Evolutionary conservation across 30 jellyfish, hydroid and myxozoan genomes (phyloP), one percentile per base, ranked within the genome.

Genomic region (Sanderia malayensis): DNA sequence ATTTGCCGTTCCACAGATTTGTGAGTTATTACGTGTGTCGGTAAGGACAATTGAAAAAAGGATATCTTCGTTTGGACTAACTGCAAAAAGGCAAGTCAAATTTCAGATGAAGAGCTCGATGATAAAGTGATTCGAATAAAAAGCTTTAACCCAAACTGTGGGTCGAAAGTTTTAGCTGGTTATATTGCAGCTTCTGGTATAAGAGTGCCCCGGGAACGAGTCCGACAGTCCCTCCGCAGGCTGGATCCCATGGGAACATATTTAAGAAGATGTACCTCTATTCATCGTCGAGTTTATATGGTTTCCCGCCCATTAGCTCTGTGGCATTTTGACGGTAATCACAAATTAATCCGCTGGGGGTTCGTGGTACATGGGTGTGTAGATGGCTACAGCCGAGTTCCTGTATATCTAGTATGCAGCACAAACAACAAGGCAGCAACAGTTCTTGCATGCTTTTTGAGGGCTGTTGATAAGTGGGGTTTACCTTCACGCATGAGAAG

Each of bases 311-410:
- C 67, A n/a, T 55, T 55, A 19, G 67, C 31, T 55, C 67, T 55
- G 31, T 55, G 67, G 67, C 31, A 55, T 55, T 55, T 4, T 55
- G 67, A 55, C 18, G 18, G 67, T 7, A 55, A n/a, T 19, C 27
- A 55, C 67, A 55, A 55, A 24, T 3, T 55, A 19, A 18, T 55
- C 7, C 67, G 67, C 18, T 55, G 67, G 67, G 67, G 67, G 67
- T 55, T 55, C 18, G 18, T 55, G 7, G 67, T 55, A 8, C 67
- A 24, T 55, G 31, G 31, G 7, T 55, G 67, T 24, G 67, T 55
- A 10, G 67, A 55, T 55, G 67, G 67, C 67, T 55, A 55, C 67
- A 24, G n/a, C n/a, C n/a, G n/a, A 3, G 18, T 55, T 55, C 31
- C 67, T 8, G 67, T 55, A 4, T 55, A 55, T 55, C 67, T 55